A percentile compares a stretch with the other conserved stretches of the same genome.
These are phyloP conservation scores for Sebastes reedi DNA, from an alignment of 2,797 vertebrate genomes.

Conservation along the genomic window DNA sequence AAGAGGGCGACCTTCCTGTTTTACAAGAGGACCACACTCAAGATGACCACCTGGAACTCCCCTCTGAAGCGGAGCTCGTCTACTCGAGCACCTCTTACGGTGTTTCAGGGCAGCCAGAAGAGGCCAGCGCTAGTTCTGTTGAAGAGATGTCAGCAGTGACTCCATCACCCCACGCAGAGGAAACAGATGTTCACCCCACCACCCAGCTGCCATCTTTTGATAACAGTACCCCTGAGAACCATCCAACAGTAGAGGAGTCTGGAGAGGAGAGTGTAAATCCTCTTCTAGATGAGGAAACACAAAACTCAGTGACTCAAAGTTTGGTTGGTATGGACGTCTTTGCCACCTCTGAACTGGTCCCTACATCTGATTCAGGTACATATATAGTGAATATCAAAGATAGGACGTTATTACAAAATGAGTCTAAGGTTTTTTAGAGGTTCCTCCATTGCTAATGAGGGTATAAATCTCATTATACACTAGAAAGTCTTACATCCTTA, in stretches of 20 bases:
- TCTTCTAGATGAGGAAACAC: conserved; percentile 22
- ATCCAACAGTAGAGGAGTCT: conserved; percentile 6
- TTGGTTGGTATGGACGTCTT: background rate
- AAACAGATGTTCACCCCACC: background rate
- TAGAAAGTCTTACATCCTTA: too few species aligned
- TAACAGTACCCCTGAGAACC: conserved; percentile 8
- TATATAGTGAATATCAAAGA: background rate
- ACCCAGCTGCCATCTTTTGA: background rate
- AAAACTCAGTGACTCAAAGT: conserved; percentile 6
- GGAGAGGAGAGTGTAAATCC: conserved; percentile 16
- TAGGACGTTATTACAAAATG: background rate
- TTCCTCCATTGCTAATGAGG: background rate
- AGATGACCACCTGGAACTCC: background rate
- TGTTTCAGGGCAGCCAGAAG: conserved; percentile 26
- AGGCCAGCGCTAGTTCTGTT: background rate
- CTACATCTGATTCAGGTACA: conserved; percentile 38
- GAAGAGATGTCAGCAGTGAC: conserved; percentile 5
- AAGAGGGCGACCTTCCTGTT: conserved; percentile 17
- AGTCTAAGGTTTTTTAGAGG: background rate
- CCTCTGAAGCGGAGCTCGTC: conserved; percentile 7
- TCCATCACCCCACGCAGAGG: conserved; percentile 19
- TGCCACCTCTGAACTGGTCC: background rate
- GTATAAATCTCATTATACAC: too few species aligned
- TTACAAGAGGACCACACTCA: conserved; percentile 40
- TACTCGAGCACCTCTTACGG: conserved; percentile 16